Evolutionary conservation across 2,888 invertebrate species (phyloP).

Genomic region (Drosophila subquinaria): DNA sequence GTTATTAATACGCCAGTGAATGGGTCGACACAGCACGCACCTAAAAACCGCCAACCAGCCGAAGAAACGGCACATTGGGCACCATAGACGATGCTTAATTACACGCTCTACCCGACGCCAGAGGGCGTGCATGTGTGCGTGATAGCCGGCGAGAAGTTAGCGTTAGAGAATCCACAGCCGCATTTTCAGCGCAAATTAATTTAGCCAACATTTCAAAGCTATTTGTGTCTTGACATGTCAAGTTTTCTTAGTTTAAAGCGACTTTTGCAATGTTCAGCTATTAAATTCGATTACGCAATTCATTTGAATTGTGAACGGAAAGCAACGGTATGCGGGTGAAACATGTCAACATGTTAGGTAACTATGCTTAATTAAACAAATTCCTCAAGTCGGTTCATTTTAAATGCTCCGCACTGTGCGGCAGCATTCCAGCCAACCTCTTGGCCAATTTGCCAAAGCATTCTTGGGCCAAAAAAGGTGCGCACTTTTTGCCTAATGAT

Average conservation of each 20-base stretch:
- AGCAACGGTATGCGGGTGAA: neutral
- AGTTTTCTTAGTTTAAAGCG: conserved; percentile 54
- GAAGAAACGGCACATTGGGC: conserved; percentile 15
- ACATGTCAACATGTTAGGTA: conserved; percentile 47
- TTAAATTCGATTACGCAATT: conserved; percentile 70
- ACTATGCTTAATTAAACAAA: conserved; percentile 79
- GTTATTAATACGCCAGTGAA: conserved; percentile 77
- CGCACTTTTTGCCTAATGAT: conserved; percentile 64
- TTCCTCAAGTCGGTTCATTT: conserved; percentile 60
- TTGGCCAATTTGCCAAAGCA: conserved; percentile 52
- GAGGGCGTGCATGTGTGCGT: conserved; percentile 43
- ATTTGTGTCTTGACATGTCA: conserved; percentile 25
- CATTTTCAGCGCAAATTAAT: conserved; percentile 48
- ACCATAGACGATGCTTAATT: conserved; percentile 68
- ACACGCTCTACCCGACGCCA: conserved; percentile 49
- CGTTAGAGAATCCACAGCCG: neutral
- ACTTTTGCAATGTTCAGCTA: conserved; percentile 22
- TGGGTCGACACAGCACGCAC: conserved; percentile 66
- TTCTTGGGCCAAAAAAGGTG: conserved; percentile 34
- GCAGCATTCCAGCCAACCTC: conserved; percentile 21
- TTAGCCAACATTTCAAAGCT: conserved; percentile 29
- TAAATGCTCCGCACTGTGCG: conserved; percentile 35
- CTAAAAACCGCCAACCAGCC: conserved; percentile 75
- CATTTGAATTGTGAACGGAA: conserved; percentile 20
- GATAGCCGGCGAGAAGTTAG: conserved; percentile 28